Conservation (phyloP, 2,888 invertebrate species). For the Lycaena phlaeas region DNA sequence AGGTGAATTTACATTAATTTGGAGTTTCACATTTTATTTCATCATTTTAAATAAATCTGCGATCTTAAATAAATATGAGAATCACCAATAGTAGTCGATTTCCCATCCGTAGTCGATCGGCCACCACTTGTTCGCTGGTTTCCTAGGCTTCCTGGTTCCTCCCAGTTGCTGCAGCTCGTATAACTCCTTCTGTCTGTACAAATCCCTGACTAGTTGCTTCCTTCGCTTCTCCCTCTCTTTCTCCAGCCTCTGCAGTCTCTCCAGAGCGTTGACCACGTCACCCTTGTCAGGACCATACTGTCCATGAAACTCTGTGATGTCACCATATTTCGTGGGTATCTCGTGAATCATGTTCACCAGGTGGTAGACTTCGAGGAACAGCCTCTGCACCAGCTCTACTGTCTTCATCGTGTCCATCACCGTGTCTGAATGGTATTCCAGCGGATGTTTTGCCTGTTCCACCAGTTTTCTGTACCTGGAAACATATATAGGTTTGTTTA, state of each 20-base stretch:
- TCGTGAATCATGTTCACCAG: slow-evolving; percentile 36
- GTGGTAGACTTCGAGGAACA: slow-evolving; percentile 33
- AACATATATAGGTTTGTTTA: too few relatives aligned
- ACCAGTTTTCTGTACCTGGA: slow-evolving; percentile 34
- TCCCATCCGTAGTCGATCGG: slow-evolving; percentile 34
- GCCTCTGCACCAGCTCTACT: slow-evolving; percentile 23
- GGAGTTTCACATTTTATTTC: too few relatives aligned
- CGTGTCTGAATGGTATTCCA: slow-evolving; percentile 1
- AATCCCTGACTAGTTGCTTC: too few relatives aligned
- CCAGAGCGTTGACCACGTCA: background rate
- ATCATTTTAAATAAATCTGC: too few relatives aligned
- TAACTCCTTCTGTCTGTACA: slow-evolving; percentile 12
- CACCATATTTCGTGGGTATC: slow-evolving; percentile 27
- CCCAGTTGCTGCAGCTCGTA: slow-evolving; percentile 13
- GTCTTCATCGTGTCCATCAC: slow-evolving; percentile 20
- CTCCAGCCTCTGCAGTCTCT: background rate
- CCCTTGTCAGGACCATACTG: too few relatives aligned
- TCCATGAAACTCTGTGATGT: too few relatives aligned
- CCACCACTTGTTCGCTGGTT: slow-evolving; percentile 23
- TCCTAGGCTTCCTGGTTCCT: background rate
- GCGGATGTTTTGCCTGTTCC: slow-evolving; percentile 14
- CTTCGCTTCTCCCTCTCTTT: slow-evolving; percentile 8
- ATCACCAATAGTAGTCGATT: slow-evolving; percentile 25
- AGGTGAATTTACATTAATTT: too few relatives aligned
- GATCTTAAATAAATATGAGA: too few relatives aligned